Evolutionary conservation across 2,113 vertebrate genomes (phyloP), one percentile per base, ranked within the genome.

Genomic region (Calcarius ornatus): DNA sequence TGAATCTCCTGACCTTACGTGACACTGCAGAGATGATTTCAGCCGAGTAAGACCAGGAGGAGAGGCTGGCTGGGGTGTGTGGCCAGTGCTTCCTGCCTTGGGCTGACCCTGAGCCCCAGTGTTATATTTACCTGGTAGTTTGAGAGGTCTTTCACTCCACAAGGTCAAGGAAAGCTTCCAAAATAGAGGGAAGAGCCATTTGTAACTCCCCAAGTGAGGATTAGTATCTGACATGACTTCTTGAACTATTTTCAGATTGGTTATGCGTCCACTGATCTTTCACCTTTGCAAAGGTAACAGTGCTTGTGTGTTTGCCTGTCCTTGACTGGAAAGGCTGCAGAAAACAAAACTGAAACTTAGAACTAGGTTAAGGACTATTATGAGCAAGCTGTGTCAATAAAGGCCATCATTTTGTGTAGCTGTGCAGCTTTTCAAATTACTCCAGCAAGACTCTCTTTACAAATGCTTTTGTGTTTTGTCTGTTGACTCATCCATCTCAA

Each of bases 401-500:
- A 86, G 56, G 53, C 79, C 64, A 60, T 86, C 10, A 13, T 84
- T 88, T n/a, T 48, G 38, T 84, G 79, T 51, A 57, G 72, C 90
- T 81, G 59, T 70, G 81, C 85, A 84, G 76, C 95, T 93, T 78
- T 60, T 75, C 80, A 60, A 94, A 88, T 88, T 75, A 88, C 90
- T 95, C 81, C 77, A 92, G 65, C 1, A 0, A 93, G 75, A 60
- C 66, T 48, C 91, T 89, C 77, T 81, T 89, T 43, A 95, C 92
- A 91, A 92, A 79, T 19, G 85, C 75, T 77, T 89, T 92, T 96
- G 87, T 95, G 4, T 70, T 88, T 50, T 85, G 11, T 86, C 54
- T 82, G 65, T 92, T 89, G 95, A 83, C 94, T 96, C 94, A 96
- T 86, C 68, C 85, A 50, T 88, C 77, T 69, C 63, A 27, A 61